phyloP scores from a whole-genome alignment of 2,113 vertebrate genomes.

The Myiozetetes cayanensis region DNA sequence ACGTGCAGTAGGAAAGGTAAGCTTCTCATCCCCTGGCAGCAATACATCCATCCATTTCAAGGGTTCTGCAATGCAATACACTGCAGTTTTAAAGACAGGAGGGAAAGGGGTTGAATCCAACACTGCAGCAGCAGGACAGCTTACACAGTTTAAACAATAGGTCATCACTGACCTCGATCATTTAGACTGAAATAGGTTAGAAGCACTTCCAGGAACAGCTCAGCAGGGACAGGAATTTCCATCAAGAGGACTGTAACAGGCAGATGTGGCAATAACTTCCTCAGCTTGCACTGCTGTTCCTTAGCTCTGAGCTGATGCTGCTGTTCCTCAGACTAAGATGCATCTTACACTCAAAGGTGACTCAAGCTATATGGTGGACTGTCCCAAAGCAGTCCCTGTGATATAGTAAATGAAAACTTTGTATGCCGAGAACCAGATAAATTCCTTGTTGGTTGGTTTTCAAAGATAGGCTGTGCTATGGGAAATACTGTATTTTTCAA shows the following conservation, averaged over 20 bases:
- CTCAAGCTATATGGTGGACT: background rate
- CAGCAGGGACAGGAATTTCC: background rate
- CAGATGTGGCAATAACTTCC: background rate
- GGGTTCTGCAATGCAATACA: background rate
- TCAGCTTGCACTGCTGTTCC: background rate
- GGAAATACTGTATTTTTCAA: slow-evolving; percentile 5
- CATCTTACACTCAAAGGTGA: background rate
- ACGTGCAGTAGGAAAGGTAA: background rate
- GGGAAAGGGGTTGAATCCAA: background rate
- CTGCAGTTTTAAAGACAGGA: background rate
- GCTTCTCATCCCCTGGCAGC: background rate
- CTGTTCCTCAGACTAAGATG: background rate
- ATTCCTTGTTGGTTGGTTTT: background rate
- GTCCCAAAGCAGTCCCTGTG: background rate
- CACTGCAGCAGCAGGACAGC: background rate
- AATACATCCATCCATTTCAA: background rate
- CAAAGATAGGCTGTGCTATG: background rate
- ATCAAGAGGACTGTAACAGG: background rate
- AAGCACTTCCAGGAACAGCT: background rate
- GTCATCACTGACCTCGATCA: background rate
- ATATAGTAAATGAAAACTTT: background rate
- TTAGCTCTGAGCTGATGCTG: background rate
- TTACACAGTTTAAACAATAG: background rate
- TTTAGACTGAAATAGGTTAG: background rate
- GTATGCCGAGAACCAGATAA: background rate